phyloP scores from a whole-genome alignment of 1,140 invertebrate species.

The Calliopsis andreniformis region DNA sequence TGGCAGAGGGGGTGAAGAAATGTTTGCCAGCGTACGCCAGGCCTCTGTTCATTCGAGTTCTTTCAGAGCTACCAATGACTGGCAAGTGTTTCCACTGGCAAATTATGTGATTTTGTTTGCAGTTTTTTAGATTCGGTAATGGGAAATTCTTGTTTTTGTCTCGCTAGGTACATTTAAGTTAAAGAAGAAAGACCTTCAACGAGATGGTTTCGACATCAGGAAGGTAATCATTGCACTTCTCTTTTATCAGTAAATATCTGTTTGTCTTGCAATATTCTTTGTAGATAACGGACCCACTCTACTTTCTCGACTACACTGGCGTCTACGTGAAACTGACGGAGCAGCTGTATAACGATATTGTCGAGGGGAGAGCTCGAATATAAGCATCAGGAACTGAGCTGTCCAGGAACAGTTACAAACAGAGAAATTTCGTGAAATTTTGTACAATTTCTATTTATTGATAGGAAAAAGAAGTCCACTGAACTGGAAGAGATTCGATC shows the following conservation, averaged over 20 bases:
- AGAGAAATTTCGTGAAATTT: constrained; percentile 18
- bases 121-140: background rate
- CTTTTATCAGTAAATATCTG: background rate
- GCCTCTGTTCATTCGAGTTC: constrained; percentile 93
- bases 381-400: constrained; percentile 71
- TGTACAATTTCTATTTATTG: constrained; percentile 47
- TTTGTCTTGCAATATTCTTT: constrained; percentile 1
- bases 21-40: constrained; percentile 91
- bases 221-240: constrained; percentile 56
- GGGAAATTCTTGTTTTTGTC: background rate
- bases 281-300: constrained; percentile 86
- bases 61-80: constrained; percentile 90
- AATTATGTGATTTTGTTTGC: no score
- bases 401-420: background rate
- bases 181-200: constrained; percentile 91
- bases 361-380: constrained; percentile 83
- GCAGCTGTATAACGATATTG: constrained; percentile 86
- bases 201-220: constrained; percentile 88
- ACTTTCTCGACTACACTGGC: constrained; percentile 86
- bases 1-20: constrained; percentile 85
- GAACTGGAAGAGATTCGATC: background rate
- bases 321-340: constrained; percentile 86
- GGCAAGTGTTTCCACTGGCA: constrained; percentile 80
- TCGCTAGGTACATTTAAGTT: constrained; percentile 92
- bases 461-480: background rate